These are phyloP conservation scores for Linhomoeus sp. DNA, from an alignment of 2,888 invertebrate genomes.

Conservation along the genomic window DNA sequence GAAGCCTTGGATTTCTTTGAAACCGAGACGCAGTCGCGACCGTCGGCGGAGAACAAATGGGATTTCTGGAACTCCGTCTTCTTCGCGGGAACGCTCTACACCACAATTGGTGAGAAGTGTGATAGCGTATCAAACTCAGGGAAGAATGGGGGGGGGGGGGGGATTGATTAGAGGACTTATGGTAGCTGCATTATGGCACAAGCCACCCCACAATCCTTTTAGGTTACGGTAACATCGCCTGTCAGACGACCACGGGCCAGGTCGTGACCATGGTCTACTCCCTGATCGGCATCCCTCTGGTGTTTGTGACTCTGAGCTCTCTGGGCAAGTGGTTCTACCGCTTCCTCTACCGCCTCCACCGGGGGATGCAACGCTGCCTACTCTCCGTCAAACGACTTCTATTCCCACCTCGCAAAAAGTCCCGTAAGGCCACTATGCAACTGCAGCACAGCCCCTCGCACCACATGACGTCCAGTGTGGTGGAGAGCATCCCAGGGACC, in stretches of 20 bases:
- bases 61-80: slow-evolving; percentile 6
- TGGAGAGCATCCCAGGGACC: too few relatives aligned
- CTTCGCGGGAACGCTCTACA: slow-evolving; percentile 16
- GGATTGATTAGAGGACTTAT: neutral
- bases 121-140: too few relatives aligned
- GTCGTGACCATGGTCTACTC: slow-evolving; percentile 77
- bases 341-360: slow-evolving; percentile 3
- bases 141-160: too few relatives aligned
- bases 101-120: slow-evolving; percentile 25
- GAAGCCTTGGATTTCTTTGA: neutral
- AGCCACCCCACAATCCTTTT: too few relatives aligned
- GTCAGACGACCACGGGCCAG: slow-evolving; percentile 61
- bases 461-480: too few relatives aligned
- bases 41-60: slow-evolving; percentile 1
- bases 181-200: neutral
- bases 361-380: neutral
- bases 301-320: slow-evolving; percentile 76
- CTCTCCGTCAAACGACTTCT: too few relatives aligned
- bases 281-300: slow-evolving; percentile 75
- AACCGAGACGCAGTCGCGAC: neutral
- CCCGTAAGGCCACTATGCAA: too few relatives aligned
- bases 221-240: slow-evolving; percentile 93
- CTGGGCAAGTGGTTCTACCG: slow-evolving; percentile 74
- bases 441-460: too few relatives aligned
- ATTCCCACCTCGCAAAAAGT: too few relatives aligned